Conservation (phyloP, 1,140 invertebrate genomes). For the Leptonema lineaticorne region DNA sequence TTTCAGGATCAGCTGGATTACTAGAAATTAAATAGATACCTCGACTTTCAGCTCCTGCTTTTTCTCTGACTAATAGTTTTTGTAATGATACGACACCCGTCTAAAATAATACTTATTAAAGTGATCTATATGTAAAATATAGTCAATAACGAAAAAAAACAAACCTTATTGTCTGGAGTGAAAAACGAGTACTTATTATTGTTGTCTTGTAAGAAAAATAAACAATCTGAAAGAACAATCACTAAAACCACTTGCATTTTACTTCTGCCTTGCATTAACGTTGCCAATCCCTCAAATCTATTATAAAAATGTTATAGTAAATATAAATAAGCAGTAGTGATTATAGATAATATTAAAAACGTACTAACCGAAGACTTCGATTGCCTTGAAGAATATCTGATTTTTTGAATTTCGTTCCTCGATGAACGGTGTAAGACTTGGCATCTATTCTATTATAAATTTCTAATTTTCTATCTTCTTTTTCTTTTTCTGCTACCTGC, state of each 20-base stretch:
- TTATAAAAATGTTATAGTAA: slow-evolving; percentile 33
- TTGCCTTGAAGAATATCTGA: slow-evolving; percentile 85
- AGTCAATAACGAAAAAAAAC: slow-evolving; percentile 9
- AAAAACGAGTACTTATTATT: slow-evolving; percentile 81
- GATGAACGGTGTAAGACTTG: slow-evolving; percentile 83
- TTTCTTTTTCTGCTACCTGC: slow-evolving; percentile 88
- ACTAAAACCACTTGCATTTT: slow-evolving; percentile 83
- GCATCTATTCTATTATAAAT: slow-evolving; percentile 92
- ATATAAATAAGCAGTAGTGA: background rate
- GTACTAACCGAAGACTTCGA: slow-evolving; percentile 70
- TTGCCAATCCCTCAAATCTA: slow-evolving; percentile 82
- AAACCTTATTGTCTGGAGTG: slow-evolving; percentile 82
- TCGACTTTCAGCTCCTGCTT: slow-evolving; percentile 84
- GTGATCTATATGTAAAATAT: slow-evolving; percentile 1
- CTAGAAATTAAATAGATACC: slow-evolving; percentile 88
- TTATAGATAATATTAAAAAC: background rate
- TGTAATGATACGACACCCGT: slow-evolving; percentile 88
- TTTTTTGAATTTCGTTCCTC: slow-evolving; percentile 88
- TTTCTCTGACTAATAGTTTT: slow-evolving; percentile 88
- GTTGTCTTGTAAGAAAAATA: slow-evolving; percentile 89
- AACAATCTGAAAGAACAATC: slow-evolving; percentile 85
- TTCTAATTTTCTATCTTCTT: slow-evolving; percentile 84
- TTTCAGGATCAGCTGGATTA: slow-evolving; percentile 84
- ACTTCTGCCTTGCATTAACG: slow-evolving; percentile 78
- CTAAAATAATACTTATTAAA: slow-evolving; percentile 52